Base-by-base conservation (phyloP, 1,140 invertebrate genomes). In the Drosophila persimilis region DNA sequence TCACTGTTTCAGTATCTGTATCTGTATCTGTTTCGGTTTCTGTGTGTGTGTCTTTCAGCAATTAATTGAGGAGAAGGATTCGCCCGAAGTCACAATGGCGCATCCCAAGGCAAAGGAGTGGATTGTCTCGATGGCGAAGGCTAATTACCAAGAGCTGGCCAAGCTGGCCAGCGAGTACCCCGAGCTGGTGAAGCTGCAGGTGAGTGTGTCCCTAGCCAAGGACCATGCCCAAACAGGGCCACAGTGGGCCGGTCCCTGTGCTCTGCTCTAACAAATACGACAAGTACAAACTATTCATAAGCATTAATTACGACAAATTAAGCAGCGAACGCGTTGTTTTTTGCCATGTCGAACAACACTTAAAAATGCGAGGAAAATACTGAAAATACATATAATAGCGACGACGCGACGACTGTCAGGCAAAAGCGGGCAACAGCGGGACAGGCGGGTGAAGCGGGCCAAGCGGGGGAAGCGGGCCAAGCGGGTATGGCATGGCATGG, bases 131-230 rank as follows among this genome's bases (percentile, higher is more conserved):
- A 95, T 96, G 35, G 95, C 96, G 26, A 94, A 95, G 83, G 95
- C 95, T 45, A 96, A 97, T 88, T 97, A 97, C 90, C 96, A 97
- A 71, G 93, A 95, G 44, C 90, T 98, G 51, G 94, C 95, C 22
- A 97, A 97, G 91, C 92, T 98, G 90, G 95, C 96, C 46, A 94
- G 94, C 48, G 96, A 97, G 80, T 95, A 96, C 91, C 94, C 96
- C 1, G 94, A 95, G 83, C 93, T 98, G 60, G 95, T 96, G 52
- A 95, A 94, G 88, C 93, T 95, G 72, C 97, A 96, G 95, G 97
- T 97, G 93, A 93, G 94, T 48, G 20, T 20, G 20, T 20, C 20
- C 20, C 41, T 11, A 22, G 48, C 24, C 13, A 50, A 22, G 46
- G 46, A 48, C 3, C 5, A 26, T 31, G 35, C 9, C 35, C 4